Conservation (phyloP, 2,888 invertebrate genomes). For the Apoda limacodes region DNA sequence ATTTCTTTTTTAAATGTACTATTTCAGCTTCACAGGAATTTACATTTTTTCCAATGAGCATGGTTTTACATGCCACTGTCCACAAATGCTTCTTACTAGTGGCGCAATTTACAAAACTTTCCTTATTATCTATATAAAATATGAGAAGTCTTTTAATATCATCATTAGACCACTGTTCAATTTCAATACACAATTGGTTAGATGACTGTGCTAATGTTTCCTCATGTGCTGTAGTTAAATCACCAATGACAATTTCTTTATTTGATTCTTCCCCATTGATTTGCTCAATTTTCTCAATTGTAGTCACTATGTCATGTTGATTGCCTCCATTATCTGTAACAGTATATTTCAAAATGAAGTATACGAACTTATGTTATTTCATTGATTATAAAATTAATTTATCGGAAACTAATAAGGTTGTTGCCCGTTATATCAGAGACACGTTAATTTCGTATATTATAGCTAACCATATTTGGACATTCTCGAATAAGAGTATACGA, state of each 20-base stretch:
- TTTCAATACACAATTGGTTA: constrained; percentile 17
- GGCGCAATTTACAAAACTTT: constrained; percentile 36
- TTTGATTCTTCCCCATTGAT: neutral
- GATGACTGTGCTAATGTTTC: constrained; percentile 17
- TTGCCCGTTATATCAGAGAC: too few species aligned
- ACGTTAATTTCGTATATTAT: too few species aligned
- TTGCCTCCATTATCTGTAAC: constrained; percentile 15
- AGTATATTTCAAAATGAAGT: too few species aligned
- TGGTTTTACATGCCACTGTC: constrained; percentile 53
- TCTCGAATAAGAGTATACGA: too few species aligned
- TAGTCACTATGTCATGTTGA: constrained; percentile 34
- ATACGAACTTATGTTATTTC: too few species aligned
- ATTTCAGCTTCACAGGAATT: constrained; percentile 40
- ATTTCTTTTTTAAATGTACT: constrained; percentile 34
- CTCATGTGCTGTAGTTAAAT: constrained; percentile 22
- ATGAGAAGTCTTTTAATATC: constrained; percentile 42
- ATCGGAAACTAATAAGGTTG: too few species aligned
- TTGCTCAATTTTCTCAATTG: constrained; percentile 24
- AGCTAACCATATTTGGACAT: too few species aligned
- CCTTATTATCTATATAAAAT: constrained; percentile 54
- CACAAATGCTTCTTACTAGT: constrained; percentile 45
- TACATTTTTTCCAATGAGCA: constrained; percentile 40
- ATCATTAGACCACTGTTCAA: constrained; percentile 39
- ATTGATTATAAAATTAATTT: too few species aligned
- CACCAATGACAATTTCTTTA: constrained; percentile 24